Conservation (phyloP, 2,888 invertebrate species). For the Papilio protenor region DNA sequence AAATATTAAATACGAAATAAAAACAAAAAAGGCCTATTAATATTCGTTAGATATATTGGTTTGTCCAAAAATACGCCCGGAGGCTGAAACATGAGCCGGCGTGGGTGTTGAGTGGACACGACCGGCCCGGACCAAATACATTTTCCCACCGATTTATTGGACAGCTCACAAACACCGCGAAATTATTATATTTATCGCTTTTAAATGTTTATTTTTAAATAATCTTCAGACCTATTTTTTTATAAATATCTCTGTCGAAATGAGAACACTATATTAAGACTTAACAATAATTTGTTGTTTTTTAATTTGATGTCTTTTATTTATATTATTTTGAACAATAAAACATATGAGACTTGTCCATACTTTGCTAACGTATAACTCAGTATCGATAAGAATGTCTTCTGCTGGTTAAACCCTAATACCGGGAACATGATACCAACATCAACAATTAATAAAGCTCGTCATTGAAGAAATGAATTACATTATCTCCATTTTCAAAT, state of each 20-base stretch:
- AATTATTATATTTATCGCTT: constrained; percentile 68
- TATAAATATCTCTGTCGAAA: neutral
- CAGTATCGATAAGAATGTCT: constrained; percentile 47
- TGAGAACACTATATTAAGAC: neutral
- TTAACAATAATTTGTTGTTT: neutral
- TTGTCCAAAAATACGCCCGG: constrained; percentile 82
- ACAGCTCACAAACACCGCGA: constrained; percentile 59
- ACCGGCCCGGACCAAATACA: constrained; percentile 58
- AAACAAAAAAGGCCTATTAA: constrained; percentile 78
- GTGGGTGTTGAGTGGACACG: constrained; percentile 79
- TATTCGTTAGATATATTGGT: constrained; percentile 84
- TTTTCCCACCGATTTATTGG: constrained; percentile 62
- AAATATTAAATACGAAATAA: constrained; percentile 71
- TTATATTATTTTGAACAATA: neutral
- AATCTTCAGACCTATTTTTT: constrained; percentile 12
- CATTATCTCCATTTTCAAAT: constrained; percentile 39
- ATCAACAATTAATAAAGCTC: constrained; percentile 60
- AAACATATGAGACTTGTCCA: constrained; percentile 54
- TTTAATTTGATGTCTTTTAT: neutral
- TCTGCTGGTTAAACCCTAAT: constrained; percentile 57
- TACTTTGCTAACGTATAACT: constrained; percentile 50
- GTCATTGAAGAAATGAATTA: constrained; percentile 43
- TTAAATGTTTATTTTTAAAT: constrained; percentile 54
- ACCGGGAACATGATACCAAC: constrained; percentile 64
- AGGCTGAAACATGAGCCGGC: constrained; percentile 77